Base-by-base conservation (phyloP, 2,888 invertebrate genomes). In the Brassicogethes aeneus region DNA sequence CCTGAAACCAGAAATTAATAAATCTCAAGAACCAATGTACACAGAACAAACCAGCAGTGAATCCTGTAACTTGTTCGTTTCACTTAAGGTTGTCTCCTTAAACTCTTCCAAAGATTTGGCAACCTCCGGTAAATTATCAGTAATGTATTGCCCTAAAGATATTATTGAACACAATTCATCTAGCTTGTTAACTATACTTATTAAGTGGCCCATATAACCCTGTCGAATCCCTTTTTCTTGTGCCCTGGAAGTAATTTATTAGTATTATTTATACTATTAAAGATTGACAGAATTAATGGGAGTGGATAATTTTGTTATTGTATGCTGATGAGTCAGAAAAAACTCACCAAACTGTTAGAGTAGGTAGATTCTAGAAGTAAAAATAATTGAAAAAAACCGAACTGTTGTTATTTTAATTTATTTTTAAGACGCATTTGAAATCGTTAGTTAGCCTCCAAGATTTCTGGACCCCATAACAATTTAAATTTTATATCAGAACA, bases 181-280 rank as follows among this genome's bases (percentile, higher is more conserved):
- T 54, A 80, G 70, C 59, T 73, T 72, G 61, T 74, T 74, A 30
- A 75, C 69, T 55, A 80, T 76, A 60, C 73, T 75, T 52, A 78
- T 78, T 57, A 80, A 68, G 62, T 80, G 80, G 43, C 80, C 80
- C 79, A 79, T 80, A 54, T 78, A 80, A 53, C 79, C 80, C 55
- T 76, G 70, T 39, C 78, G 72, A 40, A 75, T 65, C 43, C 73
- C 72, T 46, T 74, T 75, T 41, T 69, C 68, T 51, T 68, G 65
- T 47, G 65, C 66, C 57, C 76, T 77, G 43, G 2, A 39, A 16
- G n/a, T n/a, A n/a, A n/a, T n/a, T n/a, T n/a, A n/a, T n/a, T n/a
- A n/a, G n/a, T n/a, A n/a, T n/a, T n/a, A n/a, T n/a, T n/a, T n/a
- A n/a, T n/a, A n/a, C n/a, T n/a, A n/a, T n/a, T n/a, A n/a, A n/a